Percentiles rank a stretch among this genome's conserved stretches.
Conservation (phyloP, 2,113 vertebrate genomes). For the Suncus etruscus region DNA sequence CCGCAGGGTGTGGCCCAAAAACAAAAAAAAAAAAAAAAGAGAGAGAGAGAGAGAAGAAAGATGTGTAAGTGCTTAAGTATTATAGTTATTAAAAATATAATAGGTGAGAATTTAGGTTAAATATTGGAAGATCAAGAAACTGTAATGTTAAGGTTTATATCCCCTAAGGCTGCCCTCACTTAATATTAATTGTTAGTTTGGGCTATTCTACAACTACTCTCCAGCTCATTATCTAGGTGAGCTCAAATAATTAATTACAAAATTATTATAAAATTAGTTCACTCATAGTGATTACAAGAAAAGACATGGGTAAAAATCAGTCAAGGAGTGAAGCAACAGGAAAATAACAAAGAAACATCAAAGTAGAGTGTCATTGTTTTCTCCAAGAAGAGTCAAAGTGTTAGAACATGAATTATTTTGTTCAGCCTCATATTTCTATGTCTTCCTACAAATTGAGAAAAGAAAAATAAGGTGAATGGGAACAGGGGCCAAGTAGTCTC, state of each 20-base stretch:
- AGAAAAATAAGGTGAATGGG: no score
- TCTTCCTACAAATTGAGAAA: no score
- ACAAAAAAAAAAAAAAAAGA: no score
- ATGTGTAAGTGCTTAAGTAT: background rate
- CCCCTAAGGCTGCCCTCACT: background rate
- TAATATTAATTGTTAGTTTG: background rate
- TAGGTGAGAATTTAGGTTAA: background rate
- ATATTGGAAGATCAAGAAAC: background rate
- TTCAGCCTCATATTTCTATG: no score
- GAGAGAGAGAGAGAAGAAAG: background rate
- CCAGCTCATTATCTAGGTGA: background rate
- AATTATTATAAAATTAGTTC: background rate
- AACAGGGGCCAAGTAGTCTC: no score
- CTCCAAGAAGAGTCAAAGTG: background rate
- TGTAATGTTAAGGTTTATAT: background rate
- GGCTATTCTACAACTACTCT: background rate
- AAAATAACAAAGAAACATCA: background rate
- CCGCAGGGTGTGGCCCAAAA: no score
- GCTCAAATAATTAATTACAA: no score
- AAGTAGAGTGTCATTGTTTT: background rate
- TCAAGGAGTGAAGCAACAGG: background rate
- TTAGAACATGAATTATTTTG: no score
- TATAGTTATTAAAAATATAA: constrained; percentile 4
- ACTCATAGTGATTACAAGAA: background rate
- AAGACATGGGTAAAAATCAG: background rate